phyloP scores from a whole-genome alignment of 2,797 vertebrate genomes.

The Gadopsis marmoratus region DNA sequence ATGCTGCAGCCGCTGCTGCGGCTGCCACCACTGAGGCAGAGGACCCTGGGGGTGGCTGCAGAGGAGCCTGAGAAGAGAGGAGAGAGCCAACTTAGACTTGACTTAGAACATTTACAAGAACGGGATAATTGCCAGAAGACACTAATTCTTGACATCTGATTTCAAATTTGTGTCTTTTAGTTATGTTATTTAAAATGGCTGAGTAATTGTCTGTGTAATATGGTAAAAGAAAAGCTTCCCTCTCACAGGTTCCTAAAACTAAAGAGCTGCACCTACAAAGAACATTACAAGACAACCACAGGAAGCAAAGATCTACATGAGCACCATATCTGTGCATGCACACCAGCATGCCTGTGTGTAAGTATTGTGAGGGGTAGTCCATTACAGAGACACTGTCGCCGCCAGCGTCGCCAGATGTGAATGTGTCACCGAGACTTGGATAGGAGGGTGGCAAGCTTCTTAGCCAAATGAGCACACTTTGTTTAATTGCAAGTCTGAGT shows the following conservation, averaged over 20 bases:
- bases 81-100: conserved; percentile 10
- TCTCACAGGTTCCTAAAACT: background rate
- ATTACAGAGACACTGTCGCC: conserved; percentile 20
- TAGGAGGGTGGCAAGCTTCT: conserved; percentile 41
- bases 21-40: conserved; percentile 85
- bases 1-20: conserved; percentile 85
- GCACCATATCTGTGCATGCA: background rate
- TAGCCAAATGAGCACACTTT: conserved; percentile 75
- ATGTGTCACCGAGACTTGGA: conserved; percentile 34
- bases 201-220: background rate
- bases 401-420: conserved; percentile 52
- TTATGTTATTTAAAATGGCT: too few relatives aligned
- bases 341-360: background rate
- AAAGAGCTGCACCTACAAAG: background rate
- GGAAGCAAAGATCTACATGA: background rate
- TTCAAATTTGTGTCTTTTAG: background rate
- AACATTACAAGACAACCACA: conserved; percentile 14
- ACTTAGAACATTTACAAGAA: background rate
- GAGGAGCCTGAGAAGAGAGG: conserved; percentile 84
- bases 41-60: conserved; percentile 89
- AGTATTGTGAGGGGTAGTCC: conserved; percentile 4
- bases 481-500: conserved; percentile 64
- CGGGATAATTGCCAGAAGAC: background rate
- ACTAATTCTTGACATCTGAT: background rate
- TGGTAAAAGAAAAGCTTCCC: background rate